Percentiles rank a stretch among this genome's conserved stretches.
Conservation (phyloP, 2,113 vertebrate genomes). For the Climacteris rufus region DNA sequence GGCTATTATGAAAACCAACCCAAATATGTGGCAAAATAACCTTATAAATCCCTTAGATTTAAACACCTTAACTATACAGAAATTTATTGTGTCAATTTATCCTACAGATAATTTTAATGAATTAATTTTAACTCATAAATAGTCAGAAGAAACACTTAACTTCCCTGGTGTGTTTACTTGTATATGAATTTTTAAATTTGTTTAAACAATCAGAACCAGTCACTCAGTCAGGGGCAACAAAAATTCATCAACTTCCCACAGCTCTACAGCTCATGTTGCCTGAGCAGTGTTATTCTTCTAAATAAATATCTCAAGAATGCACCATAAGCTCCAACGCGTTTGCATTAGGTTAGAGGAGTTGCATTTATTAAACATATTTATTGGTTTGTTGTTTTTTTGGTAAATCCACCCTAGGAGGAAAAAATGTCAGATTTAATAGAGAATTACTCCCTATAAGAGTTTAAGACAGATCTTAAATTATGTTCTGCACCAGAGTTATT, state of each 20-base stretch:
- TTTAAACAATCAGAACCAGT: neutral
- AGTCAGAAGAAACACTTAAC: neutral
- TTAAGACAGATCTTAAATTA: neutral
- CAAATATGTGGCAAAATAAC: neutral
- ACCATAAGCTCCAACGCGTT: neutral
- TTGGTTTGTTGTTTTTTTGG: neutral
- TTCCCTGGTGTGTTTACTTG: neutral
- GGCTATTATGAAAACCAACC: neutral
- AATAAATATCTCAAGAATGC: neutral
- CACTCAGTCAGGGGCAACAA: neutral
- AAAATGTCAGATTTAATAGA: neutral
- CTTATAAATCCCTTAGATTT: neutral
- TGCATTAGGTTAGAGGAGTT: neutral
- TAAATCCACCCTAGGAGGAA: neutral
- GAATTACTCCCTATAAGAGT: neutral
- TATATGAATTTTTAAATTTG: neutral
- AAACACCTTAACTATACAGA: neutral
- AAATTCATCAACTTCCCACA: neutral
- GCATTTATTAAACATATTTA: neutral
- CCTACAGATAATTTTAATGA: neutral
- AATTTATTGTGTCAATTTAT: neutral
- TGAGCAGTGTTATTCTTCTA: neutral
- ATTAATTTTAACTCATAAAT: neutral
- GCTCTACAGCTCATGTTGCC: neutral
- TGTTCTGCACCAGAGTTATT: neutral